Conservation (phyloP, 2,888 invertebrate species). For the Ganaspis brasiliensis region DNA sequence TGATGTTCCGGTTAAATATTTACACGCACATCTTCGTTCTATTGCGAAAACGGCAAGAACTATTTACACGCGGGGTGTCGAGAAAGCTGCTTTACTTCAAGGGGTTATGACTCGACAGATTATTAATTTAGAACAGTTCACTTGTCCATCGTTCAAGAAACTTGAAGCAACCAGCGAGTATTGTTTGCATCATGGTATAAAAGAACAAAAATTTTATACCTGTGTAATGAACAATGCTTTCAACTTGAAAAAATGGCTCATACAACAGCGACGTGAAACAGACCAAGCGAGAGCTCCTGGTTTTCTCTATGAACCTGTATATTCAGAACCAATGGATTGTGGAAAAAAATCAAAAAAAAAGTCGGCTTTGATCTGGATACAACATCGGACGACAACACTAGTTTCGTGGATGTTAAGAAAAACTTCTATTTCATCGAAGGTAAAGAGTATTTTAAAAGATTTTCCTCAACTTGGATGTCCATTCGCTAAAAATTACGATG, state of each 20-base stretch:
- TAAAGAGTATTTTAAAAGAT: too few species aligned
- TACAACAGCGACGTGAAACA: neutral
- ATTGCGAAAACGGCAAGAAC: neutral
- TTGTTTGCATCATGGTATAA: neutral
- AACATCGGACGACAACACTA: too few species aligned
- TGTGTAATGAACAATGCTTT: constrained; percentile 42
- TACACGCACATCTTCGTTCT: neutral
- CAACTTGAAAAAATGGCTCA: constrained; percentile 10
- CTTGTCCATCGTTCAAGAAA: neutral
- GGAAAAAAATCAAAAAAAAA: neutral
- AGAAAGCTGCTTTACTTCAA: neutral
- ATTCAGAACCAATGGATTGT: too few species aligned
- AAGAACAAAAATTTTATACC: constrained; percentile 18
- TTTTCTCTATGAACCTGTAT: too few species aligned
- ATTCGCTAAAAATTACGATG: neutral
- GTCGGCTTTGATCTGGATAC: too few species aligned
- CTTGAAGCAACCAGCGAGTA: neutral
- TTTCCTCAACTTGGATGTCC: too few species aligned
- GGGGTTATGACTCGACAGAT: neutral
- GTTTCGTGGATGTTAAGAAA: too few species aligned
- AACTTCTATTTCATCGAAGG: too few species aligned
- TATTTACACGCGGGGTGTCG: neutral
- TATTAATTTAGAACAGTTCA: neutral
- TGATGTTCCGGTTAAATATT: constrained; percentile 2
- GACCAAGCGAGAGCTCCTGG: too few species aligned